Evolutionary conservation across 2,888 invertebrate species (phyloP).

Genomic region (Helicoverpa assulta): DNA sequence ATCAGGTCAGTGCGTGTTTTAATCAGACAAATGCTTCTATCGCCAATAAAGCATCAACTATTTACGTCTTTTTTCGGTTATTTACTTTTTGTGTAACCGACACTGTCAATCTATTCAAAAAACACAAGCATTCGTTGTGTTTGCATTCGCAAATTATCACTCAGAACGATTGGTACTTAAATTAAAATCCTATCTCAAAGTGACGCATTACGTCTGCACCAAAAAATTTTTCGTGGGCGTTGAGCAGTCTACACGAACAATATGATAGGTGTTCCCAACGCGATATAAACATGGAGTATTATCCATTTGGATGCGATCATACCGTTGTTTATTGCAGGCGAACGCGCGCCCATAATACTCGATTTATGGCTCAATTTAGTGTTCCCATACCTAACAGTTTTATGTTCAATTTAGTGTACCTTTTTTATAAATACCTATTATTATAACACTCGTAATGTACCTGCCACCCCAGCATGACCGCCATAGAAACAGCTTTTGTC

Average conservation of each 20-base stretch:
- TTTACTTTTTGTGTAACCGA: conserved; percentile 5
- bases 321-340: conserved; percentile 60
- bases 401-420: conserved; percentile 49
- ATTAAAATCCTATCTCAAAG: conserved; percentile 14
- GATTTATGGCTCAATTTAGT: conserved; percentile 70
- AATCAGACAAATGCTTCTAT: neutral
- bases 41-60: neutral
- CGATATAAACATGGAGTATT: conserved; percentile 57
- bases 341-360: conserved; percentile 47
- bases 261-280: conserved; percentile 58
- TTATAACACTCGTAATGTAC: conserved; percentile 25
- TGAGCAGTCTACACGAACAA: conserved; percentile 35
- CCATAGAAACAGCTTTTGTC: too few species aligned
- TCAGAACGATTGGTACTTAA: conserved; percentile 16
- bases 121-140: neutral
- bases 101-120: neutral
- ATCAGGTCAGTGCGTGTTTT: neutral
- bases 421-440: conserved; percentile 32
- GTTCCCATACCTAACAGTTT: conserved; percentile 60
- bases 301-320: conserved; percentile 54
- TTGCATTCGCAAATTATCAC: conserved; percentile 29
- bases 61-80: neutral
- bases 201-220: conserved; percentile 28
- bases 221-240: conserved; percentile 44
- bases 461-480: too few species aligned